Conservation (phyloP, 2,113 vertebrate genomes). For the Anolis sagrei region DNA sequence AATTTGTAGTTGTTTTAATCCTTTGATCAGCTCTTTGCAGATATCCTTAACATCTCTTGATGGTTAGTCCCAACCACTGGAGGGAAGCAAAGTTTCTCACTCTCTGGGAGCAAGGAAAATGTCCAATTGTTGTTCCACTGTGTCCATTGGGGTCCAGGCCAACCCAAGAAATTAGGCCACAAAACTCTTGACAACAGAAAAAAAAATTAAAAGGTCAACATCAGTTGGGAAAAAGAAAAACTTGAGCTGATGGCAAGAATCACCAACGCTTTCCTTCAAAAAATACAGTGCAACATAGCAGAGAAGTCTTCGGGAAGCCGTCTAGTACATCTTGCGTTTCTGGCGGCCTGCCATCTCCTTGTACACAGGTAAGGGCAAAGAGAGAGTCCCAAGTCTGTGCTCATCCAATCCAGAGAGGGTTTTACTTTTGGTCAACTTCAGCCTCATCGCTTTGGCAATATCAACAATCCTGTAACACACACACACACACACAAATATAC, state of each 20-base stretch:
- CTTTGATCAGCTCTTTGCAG: not conserved
- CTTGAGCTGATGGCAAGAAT: not conserved
- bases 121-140: not conserved
- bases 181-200: not conserved
- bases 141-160: rapidly evolving
- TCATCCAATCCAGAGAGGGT: constrained; percentile 62
- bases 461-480: constrained; percentile 80
- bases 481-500: not conserved
- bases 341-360: constrained; percentile 53
- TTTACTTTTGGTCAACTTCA: constrained; percentile 79
- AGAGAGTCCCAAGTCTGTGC: constrained; percentile 81
- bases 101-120: not conserved
- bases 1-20: not conserved
- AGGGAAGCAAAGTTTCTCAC: not conserved
- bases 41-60: not conserved
- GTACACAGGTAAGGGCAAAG: constrained; percentile 82
- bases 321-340: constrained; percentile 81
- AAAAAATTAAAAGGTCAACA: not conserved
- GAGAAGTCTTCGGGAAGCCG: rapidly evolving
- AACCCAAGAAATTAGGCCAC: not conserved
- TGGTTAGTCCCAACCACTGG: not conserved
- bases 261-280: not conserved
- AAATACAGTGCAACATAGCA: not conserved
- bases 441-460: constrained; percentile 89
- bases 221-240: not conserved